Percentiles rank a stretch among this genome's conserved stretches.
phyloP scores from a whole-genome alignment of 2,888 invertebrate genomes.

The Diarsia mendica region DNA sequence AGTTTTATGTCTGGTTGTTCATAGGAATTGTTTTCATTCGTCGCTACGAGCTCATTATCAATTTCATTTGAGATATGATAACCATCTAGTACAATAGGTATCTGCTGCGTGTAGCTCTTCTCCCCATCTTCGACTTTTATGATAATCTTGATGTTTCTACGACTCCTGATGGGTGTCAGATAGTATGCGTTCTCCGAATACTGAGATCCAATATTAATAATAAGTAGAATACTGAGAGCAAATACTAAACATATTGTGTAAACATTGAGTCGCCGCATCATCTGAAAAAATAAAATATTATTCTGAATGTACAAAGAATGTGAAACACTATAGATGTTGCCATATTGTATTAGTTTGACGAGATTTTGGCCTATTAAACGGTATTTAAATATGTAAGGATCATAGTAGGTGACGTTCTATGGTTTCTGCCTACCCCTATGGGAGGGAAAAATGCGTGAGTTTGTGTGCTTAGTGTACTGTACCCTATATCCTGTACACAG shows the following conservation, averaged over 20 bases:
- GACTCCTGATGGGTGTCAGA: slow-evolving; percentile 79
- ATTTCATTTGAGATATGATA: slow-evolving; percentile 53
- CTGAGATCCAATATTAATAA: slow-evolving; percentile 87
- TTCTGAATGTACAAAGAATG: not conserved
- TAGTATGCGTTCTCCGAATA: slow-evolving; percentile 87
- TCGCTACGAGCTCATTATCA: not conserved
- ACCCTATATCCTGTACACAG: no score
- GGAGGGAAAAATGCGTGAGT: no score
- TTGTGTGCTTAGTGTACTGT: no score
- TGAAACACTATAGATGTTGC: not conserved
- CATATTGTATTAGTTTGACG: not conserved
- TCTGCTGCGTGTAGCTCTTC: slow-evolving; percentile 72
- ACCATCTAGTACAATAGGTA: slow-evolving; percentile 73
- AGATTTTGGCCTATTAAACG: not conserved
- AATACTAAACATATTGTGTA: slow-evolving; percentile 71
- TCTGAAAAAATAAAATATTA: slow-evolving; percentile 21
- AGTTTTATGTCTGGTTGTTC: not conserved
- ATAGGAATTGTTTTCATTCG: not conserved
- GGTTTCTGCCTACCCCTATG: no score
- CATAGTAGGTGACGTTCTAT: no score
- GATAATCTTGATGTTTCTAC: slow-evolving; percentile 86
- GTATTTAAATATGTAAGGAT: no score
- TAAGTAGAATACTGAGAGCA: slow-evolving; percentile 86
- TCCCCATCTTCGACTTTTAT: slow-evolving; percentile 89
- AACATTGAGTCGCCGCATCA: slow-evolving; percentile 34